Evolutionary conservation across 1,140 invertebrate genomes (phyloP).

Genomic region (Helicoverpa armigera): DNA sequence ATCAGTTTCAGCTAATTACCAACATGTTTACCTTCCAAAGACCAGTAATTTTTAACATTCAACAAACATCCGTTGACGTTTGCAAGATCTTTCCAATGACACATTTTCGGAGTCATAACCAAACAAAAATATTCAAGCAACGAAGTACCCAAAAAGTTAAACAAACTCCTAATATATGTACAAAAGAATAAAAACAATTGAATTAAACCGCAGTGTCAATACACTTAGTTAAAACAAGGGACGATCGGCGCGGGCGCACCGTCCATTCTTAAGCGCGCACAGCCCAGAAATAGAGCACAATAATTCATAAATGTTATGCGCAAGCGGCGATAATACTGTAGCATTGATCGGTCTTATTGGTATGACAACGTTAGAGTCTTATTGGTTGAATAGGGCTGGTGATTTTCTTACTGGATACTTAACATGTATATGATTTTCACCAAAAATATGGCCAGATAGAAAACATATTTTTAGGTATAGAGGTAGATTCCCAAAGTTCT

Average conservation of each 20-base stretch:
- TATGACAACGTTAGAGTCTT: slow-evolving; percentile 17
- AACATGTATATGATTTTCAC: no score
- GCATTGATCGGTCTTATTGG: slow-evolving; percentile 37
- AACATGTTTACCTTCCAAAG: no score
- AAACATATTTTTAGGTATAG: no score
- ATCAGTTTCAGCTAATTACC: no score
- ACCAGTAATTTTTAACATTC: no score
- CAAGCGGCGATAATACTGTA: slow-evolving; percentile 65
- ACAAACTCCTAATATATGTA: background rate
- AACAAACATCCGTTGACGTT: no score
- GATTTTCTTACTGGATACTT: background rate
- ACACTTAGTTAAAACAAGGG: slow-evolving; percentile 7
- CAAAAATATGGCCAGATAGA: no score
- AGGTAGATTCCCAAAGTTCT: no score
- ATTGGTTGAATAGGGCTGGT: background rate
- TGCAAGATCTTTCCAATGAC: no score
- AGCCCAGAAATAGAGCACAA: slow-evolving; percentile 77
- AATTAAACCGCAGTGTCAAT: slow-evolving; percentile 24
- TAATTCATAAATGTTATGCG: slow-evolving; percentile 82
- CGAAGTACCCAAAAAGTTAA: background rate
- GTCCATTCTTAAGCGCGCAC: slow-evolving; percentile 77
- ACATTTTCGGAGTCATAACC: no score
- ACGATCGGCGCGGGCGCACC: slow-evolving; percentile 30
- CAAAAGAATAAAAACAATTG: background rate
- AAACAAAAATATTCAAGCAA: background rate